Base-by-base conservation (phyloP, 2,888 invertebrate genomes). In the Phalera bucephala region DNA sequence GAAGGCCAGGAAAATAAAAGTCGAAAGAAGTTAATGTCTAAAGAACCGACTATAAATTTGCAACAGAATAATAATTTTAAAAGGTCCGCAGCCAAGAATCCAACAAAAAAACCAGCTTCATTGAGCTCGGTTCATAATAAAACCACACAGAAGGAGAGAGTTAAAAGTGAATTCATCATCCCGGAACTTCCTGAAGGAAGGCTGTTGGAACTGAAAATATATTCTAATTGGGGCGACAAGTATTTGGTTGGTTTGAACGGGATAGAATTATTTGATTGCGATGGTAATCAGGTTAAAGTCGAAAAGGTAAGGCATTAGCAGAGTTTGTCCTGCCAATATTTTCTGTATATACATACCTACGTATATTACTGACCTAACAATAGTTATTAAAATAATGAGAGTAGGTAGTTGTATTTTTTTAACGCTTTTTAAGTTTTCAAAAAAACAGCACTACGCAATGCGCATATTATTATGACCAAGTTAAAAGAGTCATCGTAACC, bases 161-260 rank as follows among this genome's bases (percentile, higher is more conserved):
- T 44, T 3, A 80, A 72, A 41, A 74, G 56, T 36, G 91, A 92
- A 57, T 95, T 95, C 71, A 86, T 94, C 23, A 95, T 96, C 45
- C 96, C 95, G 0, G 94, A 95, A 74, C 80, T 95, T 52, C 96
- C 95, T 0, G 80, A 79, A 45, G 96, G 95, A n/a, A 81, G 90
- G 57, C 75, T 91, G 35, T 66, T 96, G 58, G 91, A 91, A 47
- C 81, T 96, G 34, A 93, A 93, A 70, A 94, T 96, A 49, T 80
- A 91, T 37, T 91, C 91, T 10, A 95, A 95, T 17, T 96, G 96
- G 96, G 96, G 95, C 5, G 96, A 96, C 69, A 92, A 92, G 53
- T 93, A 94, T 75, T 93, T 94, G 56, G 93, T 96, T 8, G 96
- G 95, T 0, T 74, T 96, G 35, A 95, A 95, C 66, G 95, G 95